Conservation (phyloP, 2,888 invertebrate species). For the Resseliella maxima region DNA sequence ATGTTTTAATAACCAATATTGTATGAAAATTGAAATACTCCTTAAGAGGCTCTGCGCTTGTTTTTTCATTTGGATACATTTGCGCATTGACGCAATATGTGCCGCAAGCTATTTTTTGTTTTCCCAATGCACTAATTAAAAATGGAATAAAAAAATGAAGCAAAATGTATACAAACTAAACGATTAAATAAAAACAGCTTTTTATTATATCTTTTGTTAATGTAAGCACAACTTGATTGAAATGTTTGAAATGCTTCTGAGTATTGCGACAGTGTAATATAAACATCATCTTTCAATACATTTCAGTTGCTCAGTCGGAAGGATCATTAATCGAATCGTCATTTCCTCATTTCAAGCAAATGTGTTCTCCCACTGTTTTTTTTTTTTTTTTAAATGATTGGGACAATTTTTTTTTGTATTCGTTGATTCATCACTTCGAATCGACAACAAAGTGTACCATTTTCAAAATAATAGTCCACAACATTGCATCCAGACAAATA, state of each 20-base stretch:
- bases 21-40: too few relatives aligned
- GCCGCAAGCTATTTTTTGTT: neutral
- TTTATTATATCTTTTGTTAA: conserved; percentile 13
- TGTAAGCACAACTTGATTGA: neutral
- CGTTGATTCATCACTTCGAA: neutral
- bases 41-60: too few relatives aligned
- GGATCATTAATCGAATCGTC: neutral
- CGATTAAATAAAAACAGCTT: neutral
- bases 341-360: conserved; percentile 25
- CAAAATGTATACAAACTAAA: neutral
- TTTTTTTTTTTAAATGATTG: neutral
- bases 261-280: neutral
- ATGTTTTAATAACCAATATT: too few relatives aligned
- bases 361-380: neutral
- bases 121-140: conserved; percentile 25
- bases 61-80: too few relatives aligned
- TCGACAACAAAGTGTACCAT: neutral
- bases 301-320: neutral
- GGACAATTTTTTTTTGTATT: neutral
- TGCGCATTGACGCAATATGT: neutral
- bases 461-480: neutral
- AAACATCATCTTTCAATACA: neutral
- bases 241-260: neutral
- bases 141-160: neutral
- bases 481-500: conserved; percentile 6